These are phyloP conservation scores for Calliphora vomitoria DNA, from an alignment of 2,888 invertebrate genomes.

Conservation along the genomic window DNA sequence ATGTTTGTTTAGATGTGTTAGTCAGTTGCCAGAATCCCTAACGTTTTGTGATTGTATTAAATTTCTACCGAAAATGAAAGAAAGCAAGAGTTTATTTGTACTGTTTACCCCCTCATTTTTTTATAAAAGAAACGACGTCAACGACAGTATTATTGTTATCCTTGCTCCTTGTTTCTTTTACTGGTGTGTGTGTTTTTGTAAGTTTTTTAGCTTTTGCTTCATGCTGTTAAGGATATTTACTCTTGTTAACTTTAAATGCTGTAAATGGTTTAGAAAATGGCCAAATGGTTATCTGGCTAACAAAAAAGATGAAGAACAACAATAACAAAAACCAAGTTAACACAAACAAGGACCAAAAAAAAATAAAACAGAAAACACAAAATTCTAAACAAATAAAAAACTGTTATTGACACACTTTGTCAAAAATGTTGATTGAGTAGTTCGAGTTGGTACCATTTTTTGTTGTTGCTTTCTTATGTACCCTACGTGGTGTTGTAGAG, in stretches of 20 bases:
- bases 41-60: slow-evolving; percentile 71
- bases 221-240: slow-evolving; percentile 70
- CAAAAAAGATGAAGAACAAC: slow-evolving; percentile 23
- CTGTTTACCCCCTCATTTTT: slow-evolving; percentile 12
- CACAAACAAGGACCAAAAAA: slow-evolving; percentile 55
- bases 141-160: slow-evolving; percentile 50
- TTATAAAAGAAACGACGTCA: neutral
- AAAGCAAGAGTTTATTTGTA: slow-evolving; percentile 45
- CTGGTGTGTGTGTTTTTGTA: neutral
- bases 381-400: slow-evolving; percentile 81
- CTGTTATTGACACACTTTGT: slow-evolving; percentile 82
- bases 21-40: slow-evolving; percentile 48
- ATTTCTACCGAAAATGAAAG: slow-evolving; percentile 37
- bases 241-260: slow-evolving; percentile 81
- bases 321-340: slow-evolving; percentile 73
- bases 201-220: slow-evolving; percentile 33
- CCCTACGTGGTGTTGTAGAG: neutral
- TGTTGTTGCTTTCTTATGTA: neutral
- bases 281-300: slow-evolving; percentile 69
- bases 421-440: slow-evolving; percentile 76
- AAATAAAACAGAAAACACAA: slow-evolving; percentile 50
- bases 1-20: slow-evolving; percentile 20
- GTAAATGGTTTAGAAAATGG: slow-evolving; percentile 82
- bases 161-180: slow-evolving; percentile 20
- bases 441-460: slow-evolving; percentile 31